Percentiles rank a stretch among this genome's conserved stretches.
Conservation (phyloP, 1,140 invertebrate genomes). For the Aphaenogaster rudis region DNA sequence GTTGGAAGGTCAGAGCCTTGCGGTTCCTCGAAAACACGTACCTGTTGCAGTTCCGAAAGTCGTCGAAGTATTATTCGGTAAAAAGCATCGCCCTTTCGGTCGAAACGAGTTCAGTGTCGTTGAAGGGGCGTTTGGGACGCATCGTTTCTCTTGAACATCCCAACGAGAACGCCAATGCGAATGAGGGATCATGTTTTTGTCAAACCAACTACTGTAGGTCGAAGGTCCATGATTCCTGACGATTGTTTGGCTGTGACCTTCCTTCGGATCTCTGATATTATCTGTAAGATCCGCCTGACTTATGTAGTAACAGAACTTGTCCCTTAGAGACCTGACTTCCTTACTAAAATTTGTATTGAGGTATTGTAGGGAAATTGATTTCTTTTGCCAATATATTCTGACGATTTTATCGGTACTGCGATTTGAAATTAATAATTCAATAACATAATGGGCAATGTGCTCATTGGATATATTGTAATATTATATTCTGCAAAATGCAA, state of each 20-base stretch:
- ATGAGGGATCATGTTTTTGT: constrained; percentile 1
- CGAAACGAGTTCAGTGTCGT: constrained; percentile 1
- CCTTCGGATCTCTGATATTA: neutral
- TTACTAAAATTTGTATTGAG: constrained; percentile 8
- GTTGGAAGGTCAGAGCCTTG: neutral
- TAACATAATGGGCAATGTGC: neutral
- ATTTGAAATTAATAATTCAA: constrained; percentile 12
- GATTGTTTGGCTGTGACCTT: neutral
- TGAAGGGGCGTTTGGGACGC: constrained; percentile 23
- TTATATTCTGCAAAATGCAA: neutral
- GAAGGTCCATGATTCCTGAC: constrained; percentile 15
- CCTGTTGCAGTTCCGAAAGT: constrained; percentile 57
- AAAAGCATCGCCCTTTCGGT: constrained; percentile 16
- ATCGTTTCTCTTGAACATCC: neutral
- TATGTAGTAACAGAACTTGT: neutral
- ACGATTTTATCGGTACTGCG: neutral
- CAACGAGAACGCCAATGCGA: neutral
- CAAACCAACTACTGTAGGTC: constrained; percentile 1
- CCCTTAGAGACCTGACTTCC: neutral
- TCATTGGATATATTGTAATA: neutral
- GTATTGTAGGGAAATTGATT: neutral
- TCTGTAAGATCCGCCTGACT: neutral
- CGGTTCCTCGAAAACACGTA: constrained; percentile 36
- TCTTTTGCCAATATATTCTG: neutral
- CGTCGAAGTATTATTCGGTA: constrained; percentile 3